Conservation (phyloP, 2,888 invertebrate genomes). For the Noctua janthina region DNA sequence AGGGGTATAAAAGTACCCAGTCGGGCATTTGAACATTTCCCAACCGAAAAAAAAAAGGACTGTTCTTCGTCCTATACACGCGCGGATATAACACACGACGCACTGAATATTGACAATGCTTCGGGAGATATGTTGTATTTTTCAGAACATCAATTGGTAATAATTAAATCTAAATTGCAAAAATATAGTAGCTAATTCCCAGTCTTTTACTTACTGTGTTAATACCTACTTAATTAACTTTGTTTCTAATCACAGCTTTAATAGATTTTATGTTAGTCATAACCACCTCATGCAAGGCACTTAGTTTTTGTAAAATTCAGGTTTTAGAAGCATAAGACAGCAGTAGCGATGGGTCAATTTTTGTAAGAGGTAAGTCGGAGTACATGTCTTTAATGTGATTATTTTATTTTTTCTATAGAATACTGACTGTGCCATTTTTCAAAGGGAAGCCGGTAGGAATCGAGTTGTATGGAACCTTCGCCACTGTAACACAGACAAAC, state of each 20-base stretch:
- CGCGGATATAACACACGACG: not conserved
- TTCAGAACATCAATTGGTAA: not conserved
- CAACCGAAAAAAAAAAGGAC: not conserved
- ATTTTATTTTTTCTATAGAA: too few species aligned
- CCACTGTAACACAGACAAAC: too few species aligned
- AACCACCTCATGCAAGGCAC: not conserved
- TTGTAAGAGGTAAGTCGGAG: too few species aligned
- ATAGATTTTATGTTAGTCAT: not conserved
- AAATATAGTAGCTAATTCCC: not conserved
- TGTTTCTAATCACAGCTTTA: slow-evolving; percentile 15
- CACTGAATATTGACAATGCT: not conserved
- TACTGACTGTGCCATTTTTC: too few species aligned
- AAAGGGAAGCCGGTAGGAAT: too few species aligned
- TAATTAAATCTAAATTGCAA: not conserved
- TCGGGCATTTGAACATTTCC: too few species aligned
- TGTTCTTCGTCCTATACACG: not conserved
- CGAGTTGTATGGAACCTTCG: too few species aligned
- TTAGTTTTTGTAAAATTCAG: not conserved
- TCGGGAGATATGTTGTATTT: not conserved
- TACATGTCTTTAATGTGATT: too few species aligned
- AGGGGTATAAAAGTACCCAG: too few species aligned
- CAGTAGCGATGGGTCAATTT: too few species aligned
- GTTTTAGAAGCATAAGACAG: not conserved
- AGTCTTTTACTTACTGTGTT: not conserved
- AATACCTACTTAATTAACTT: not conserved